phyloP scores from a whole-genome alignment of 1,140 invertebrate species.

The Mesaphorura yosii region DNA sequence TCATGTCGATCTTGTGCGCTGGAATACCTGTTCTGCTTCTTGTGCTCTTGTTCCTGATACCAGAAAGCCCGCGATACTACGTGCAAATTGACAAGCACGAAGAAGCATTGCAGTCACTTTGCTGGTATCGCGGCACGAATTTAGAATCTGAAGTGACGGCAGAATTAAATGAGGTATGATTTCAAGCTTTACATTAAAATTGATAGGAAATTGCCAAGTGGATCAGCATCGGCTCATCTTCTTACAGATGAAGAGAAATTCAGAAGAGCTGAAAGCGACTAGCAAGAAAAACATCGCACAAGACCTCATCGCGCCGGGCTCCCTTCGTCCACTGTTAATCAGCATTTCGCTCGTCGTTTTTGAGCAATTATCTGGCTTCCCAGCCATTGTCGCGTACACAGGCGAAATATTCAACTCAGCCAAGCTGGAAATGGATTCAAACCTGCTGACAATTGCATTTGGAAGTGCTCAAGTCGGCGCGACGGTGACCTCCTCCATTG shows the following conservation, averaged over 20 bases:
- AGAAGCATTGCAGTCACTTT: neutral
- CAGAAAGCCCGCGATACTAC: neutral
- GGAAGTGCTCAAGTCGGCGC: conserved; percentile 31
- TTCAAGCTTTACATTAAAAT: no score
- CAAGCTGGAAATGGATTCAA: conserved; percentile 27
- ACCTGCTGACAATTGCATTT: conserved; percentile 35
- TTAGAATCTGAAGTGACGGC: no score
- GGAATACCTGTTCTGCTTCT: neutral
- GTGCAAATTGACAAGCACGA: neutral
- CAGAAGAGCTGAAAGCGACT: no score
- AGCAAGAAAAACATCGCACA: no score
- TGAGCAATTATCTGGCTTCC: conserved; percentile 32
- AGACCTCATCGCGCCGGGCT: no score
- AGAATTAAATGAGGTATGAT: neutral
- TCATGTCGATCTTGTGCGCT: neutral
- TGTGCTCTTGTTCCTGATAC: neutral
- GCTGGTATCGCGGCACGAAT: no score
- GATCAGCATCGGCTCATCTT: no score
- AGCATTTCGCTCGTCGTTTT: conserved; percentile 22
- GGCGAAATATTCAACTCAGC: conserved; percentile 37
- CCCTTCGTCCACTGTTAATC: conserved; percentile 20
- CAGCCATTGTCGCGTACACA: conserved; percentile 41
- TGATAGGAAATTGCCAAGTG: no score
- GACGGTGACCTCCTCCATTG: conserved; percentile 3
- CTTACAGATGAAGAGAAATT: no score